Evolutionary conservation across 2,888 invertebrate species (phyloP), one percentile per base, ranked within the genome.

Genomic region (Bhutanitis thaidina): DNA sequence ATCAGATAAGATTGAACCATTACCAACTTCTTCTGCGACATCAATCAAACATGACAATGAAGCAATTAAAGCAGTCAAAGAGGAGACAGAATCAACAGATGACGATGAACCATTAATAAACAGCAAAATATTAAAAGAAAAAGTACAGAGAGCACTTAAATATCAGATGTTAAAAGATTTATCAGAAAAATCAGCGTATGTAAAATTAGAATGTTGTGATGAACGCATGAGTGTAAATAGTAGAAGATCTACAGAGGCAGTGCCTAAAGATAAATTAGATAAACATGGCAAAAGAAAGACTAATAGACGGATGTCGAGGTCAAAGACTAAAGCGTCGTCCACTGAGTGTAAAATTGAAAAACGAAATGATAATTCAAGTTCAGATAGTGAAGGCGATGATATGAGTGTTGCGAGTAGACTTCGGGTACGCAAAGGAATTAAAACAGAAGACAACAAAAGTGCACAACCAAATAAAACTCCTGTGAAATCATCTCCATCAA

Each of bases 131-230:
- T 66, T 82, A 32, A 87, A 87, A 64, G 83, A 85, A 64, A 82
- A 80, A 61, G 77, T 80, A 61, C 69, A 77, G 54, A 78, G 61
- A 57, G 78, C 84, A 43, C 62, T 85, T 9, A 86, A 88, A 60
- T 83, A 78, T 58, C 80, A 85, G 61, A 57, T 88, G 50, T 57
- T 87, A 43, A 88, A 85, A 68, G 88, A 89, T 60, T 75, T 87
- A 52, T 81, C 89, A 0, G 82, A 87, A 71, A 88, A 88, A 67
- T 84, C 88, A 15, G 82, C 88, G 5, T 87, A 87, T 59, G 89
- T 89, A 15, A 89, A 89, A 67, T 64, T 90, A 53, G 86, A 89
- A 67, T 86, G 87, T 69, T 89, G 84, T 64, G 85, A 90, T 65
- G 86, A 84, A 48, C 86, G 83, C 64, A 71, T 87, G 48, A 83